Conservation (phyloP, 2,113 vertebrate genomes). For the Sceloporus undulatus region DNA sequence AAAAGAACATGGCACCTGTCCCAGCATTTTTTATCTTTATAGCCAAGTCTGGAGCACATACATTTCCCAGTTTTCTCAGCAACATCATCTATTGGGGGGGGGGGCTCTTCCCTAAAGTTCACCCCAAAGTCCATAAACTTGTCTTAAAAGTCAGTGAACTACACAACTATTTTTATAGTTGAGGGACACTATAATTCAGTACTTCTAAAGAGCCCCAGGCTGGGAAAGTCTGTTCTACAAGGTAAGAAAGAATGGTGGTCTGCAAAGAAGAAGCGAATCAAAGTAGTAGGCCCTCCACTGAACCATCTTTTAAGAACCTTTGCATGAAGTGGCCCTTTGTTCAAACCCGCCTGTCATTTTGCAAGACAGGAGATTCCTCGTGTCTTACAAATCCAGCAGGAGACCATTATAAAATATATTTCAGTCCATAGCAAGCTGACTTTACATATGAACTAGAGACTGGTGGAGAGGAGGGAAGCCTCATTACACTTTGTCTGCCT, state of each 20-base stretch:
- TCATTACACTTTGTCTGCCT: too few species aligned
- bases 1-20: background rate
- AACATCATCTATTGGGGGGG: too few species aligned
- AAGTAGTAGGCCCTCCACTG: background rate
- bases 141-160: too few species aligned
- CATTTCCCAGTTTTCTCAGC: background rate
- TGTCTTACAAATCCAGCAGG: background rate
- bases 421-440: background rate
- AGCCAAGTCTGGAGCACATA: background rate
- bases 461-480: background rate
- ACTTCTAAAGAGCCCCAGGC: background rate
- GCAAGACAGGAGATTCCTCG: rapidly evolving
- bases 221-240: too few species aligned
- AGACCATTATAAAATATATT: background rate
- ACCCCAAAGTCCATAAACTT: too few species aligned
- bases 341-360: background rate
- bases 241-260: background rate
- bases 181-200: background rate
- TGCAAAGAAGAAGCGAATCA: background rate
- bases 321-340: rapidly evolving
- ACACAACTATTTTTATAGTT: background rate
- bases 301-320: background rate
- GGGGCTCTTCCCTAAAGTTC: too few species aligned
- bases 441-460: background rate
- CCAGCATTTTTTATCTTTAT: background rate